Percentiles rank a stretch among this genome's conserved stretches.
phyloP scores from a whole-genome alignment of 2,113 vertebrate genomes.

The Lophura nycthemera region DNA sequence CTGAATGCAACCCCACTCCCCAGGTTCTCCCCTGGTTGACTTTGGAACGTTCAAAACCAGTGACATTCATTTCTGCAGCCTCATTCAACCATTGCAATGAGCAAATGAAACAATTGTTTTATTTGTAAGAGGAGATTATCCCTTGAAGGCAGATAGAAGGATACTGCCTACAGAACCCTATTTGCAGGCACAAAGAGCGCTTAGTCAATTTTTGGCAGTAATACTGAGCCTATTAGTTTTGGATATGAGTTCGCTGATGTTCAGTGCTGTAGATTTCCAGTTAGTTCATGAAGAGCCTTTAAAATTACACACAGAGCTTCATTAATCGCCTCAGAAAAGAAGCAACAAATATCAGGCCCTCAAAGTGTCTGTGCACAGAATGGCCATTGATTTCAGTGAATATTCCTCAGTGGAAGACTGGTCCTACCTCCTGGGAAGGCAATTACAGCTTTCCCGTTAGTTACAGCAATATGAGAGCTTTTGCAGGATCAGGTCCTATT shows the following conservation, averaged over 20 bases:
- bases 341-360: constrained; percentile 27
- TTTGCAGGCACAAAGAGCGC: constrained; percentile 55
- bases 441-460: background rate
- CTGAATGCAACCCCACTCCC: background rate
- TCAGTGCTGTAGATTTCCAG: constrained; percentile 57
- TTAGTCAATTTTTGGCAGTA: constrained; percentile 64
- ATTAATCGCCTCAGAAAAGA: constrained; percentile 64
- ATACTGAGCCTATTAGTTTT: constrained; percentile 61
- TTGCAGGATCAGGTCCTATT: background rate
- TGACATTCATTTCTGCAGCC: constrained; percentile 49
- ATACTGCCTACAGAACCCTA: constrained; percentile 57
- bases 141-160: constrained; percentile 64
- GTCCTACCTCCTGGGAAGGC: background rate
- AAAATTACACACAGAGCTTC: constrained; percentile 69
- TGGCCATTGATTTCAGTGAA: constrained; percentile 31
- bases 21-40: background rate
- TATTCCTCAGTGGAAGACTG: constrained; percentile 5
- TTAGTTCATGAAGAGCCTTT: constrained; percentile 61
- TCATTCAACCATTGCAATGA: constrained; percentile 46
- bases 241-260: constrained; percentile 62
- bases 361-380: constrained; percentile 39
- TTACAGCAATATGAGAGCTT: background rate
- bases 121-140: constrained; percentile 70
- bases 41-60: constrained; percentile 24
- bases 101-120: constrained; percentile 69